Evolutionary conservation across 2,888 invertebrate species (phyloP), one percentile per base, ranked within the genome.

Genomic region (Aricia artaxerxes): DNA sequence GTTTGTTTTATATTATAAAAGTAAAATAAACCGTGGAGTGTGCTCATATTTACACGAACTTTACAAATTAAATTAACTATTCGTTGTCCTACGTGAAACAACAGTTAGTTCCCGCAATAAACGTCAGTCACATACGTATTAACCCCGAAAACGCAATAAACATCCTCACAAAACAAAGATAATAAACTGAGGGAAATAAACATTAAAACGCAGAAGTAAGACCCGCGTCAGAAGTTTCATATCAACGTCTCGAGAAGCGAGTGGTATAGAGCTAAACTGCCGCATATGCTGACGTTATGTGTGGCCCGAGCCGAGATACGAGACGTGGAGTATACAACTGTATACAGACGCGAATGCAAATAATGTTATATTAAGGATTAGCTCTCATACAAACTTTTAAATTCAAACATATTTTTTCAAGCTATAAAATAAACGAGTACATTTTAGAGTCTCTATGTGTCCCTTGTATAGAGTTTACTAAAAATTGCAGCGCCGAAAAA

Each of bases 221-320:
- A 53, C 53, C 76, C 76, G 13, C 6, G 76, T 76, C 35, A 49
- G 24, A 76, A 53, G 49, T 76, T 76, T 76, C 76, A 76, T 76
- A 57, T 75, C 49, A 49, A 76, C 76, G 35, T 38, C 76, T 76
- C 35, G 76, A 76, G 76, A 57, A 3, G 44, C 35, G 76, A 76
- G 75, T 53, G 53, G 53, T 0, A 57, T 4, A 31, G 49, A 49
- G 49, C 35, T 76, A 76, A 76, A 76, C 76, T 76, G 53, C 35
- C 76, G 16, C 35, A 35, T 7, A 35, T 69, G 24, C 35, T 13
- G 75, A 53, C 53, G 35, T 76, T 76, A 76, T 53, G 76, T 57
- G 76, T 76, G 76, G 57, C 35, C 38, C 35, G 35, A 69, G 35
- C 69, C 5, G 16, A 69, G 35, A 69, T 69, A 69, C 5, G 69